Conservation (phyloP, 2,797 vertebrate species). For the Chiloscyllium punctatum region DNA sequence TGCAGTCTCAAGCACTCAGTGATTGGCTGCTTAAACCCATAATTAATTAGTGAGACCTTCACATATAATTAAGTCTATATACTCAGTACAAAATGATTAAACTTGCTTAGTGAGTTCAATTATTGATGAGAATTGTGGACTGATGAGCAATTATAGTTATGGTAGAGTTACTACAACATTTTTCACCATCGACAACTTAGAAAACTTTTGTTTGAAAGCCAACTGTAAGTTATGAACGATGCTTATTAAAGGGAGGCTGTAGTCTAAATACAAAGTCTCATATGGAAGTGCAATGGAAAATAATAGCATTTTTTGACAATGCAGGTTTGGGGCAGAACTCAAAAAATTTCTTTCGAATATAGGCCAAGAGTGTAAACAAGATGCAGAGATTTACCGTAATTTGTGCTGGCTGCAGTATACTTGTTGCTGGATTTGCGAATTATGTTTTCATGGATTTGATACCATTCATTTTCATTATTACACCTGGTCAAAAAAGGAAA, state of each 20-base stretch:
- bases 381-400: constrained; percentile 77
- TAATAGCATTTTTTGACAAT: background rate
- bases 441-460: constrained; percentile 96
- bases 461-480: constrained; percentile 98
- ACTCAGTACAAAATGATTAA: background rate
- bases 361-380: constrained; percentile 37
- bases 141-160: background rate
- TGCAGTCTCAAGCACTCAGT: background rate
- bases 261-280: background rate
- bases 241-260: background rate
- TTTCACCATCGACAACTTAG: constrained; percentile 10
- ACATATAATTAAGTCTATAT: background rate
- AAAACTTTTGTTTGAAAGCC: background rate
- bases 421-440: constrained; percentile 98
- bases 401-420: constrained; percentile 94
- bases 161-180: background rate
- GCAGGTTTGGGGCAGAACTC: background rate
- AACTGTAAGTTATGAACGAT: background rate
- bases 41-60: background rate
- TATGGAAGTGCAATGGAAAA: background rate
- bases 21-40: background rate
- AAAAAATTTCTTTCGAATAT: background rate
- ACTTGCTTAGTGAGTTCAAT: constrained; percentile 12
- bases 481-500: constrained; percentile 67
- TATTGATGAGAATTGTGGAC: background rate